Base-by-base conservation (phyloP, 2,888 invertebrate species). In the Xylophagus ater region DNA sequence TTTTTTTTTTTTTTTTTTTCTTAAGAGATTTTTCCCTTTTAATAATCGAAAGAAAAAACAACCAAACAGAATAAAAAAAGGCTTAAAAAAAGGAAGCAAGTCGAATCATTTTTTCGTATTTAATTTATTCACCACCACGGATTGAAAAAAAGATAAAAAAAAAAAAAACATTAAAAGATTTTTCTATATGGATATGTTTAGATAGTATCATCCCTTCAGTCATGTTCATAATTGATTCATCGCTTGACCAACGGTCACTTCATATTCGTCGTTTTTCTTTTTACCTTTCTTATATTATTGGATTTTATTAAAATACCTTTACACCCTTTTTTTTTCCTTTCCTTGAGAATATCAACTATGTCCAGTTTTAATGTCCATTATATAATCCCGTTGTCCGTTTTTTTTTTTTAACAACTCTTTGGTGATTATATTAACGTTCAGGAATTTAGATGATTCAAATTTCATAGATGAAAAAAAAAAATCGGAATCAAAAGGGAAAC, bases 181-280 rank as follows among this genome's bases (percentile, higher is more conserved):
- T 4, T 29, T 4, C 29, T 13, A 17, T 4, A 7, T 19, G 6
- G 7, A 23, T n/a, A n/a, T 26, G 21, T 21, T 14, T 32, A 20
- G 31, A 7, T 18, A 13, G 10, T n/a, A 15, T 34, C 21, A 14
- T 23, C 21, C 28, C 14, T 25, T 28, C 21, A 20, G 15, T 8
- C 33, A 34, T 18, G 24, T 41, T 26, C 30, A 49, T 51, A 50
- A 51, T 50, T 50, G 49, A 50, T 50, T 50, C 50, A 50, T 51
- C 49, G 51, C 50, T 44, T 51, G 50, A 49, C 50, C 50, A 51
- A 51, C 50, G 51, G 51, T 50, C 51, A 51, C 41, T 48, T 35
- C 37, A 41, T 32, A 28, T 35, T 17, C 26, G 32, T 39, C 31
- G 21, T 31, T 31, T 37, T 34, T 12, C 14, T 19, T 26, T 15